Percentiles rank a stretch among this genome's conserved stretches.
Conservation (phyloP, 64 coral and sea anemone genomes). For the Montipora foliosa region DNA sequence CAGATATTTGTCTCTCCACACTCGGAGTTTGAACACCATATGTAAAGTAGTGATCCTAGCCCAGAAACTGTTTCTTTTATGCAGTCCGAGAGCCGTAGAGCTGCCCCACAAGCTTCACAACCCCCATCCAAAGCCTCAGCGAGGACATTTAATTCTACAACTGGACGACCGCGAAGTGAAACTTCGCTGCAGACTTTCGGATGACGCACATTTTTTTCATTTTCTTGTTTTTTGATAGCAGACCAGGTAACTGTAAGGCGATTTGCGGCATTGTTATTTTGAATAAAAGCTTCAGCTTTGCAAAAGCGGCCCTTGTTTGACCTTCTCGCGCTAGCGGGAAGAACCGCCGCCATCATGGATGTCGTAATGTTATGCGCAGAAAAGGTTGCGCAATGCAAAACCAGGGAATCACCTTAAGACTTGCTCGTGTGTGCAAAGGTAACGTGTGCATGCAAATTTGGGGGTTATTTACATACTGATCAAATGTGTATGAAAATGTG, state of each 20-base stretch:
- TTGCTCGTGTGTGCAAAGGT: no score
- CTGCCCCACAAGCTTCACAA: background rate
- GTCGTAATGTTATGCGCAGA: background rate
- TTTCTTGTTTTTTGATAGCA: background rate
- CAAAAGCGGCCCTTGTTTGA: background rate
- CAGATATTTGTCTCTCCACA: conserved; percentile 48
- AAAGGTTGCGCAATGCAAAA: background rate
- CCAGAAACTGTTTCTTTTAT: conserved; percentile 4
- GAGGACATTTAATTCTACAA: conserved; percentile 8
- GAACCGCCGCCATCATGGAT: background rate
- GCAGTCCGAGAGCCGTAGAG: background rate
- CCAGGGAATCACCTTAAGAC: background rate
- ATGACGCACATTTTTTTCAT: background rate
- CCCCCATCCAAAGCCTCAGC: background rate
- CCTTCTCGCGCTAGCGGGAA: background rate
- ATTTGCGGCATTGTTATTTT: background rate
- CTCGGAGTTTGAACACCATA: background rate
- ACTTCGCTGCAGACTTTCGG: no score
- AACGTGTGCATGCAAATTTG: no score
- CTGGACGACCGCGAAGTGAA: background rate
- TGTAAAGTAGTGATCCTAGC: conserved; percentile 22
- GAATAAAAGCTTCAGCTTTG: background rate
- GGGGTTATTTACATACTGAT: no score
- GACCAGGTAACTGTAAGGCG: background rate
- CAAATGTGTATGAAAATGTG: no score